Percentiles rank a stretch among this genome's conserved stretches.
Evolutionary conservation across 1,140 invertebrate genomes (phyloP).

Genomic region (Mamestra configurata): DNA sequence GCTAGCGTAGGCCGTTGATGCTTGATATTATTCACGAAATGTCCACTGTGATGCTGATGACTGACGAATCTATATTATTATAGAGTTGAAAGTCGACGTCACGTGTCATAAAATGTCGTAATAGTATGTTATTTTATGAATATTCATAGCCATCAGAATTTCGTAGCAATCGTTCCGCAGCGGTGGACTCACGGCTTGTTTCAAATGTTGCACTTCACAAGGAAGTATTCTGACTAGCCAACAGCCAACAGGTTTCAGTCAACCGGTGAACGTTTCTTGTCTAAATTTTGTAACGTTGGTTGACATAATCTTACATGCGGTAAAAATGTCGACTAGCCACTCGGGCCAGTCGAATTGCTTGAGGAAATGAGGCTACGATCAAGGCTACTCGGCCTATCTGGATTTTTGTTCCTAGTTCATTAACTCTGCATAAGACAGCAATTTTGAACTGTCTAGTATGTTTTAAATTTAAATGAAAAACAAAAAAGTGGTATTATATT

Average conservation of each 20-base stretch:
- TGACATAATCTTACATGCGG: slow-evolving; percentile 55
- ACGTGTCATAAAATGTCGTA: slow-evolving; percentile 30
- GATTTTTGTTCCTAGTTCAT: slow-evolving; percentile 39
- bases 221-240: slow-evolving; percentile 44
- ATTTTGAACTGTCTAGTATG: neutral
- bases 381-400: slow-evolving; percentile 26
- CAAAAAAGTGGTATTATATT: neutral
- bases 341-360: slow-evolving; percentile 36
- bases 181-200: slow-evolving; percentile 49
- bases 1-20: neutral
- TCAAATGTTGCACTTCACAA: slow-evolving; percentile 56
- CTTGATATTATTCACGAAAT: slow-evolving; percentile 13
- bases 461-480: neutral
- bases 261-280: slow-evolving; percentile 38
- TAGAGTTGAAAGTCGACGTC: neutral
- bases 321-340: slow-evolving; percentile 43
- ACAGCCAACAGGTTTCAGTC: slow-evolving; percentile 51
- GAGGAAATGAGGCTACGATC: slow-evolving; percentile 13
- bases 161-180: slow-evolving; percentile 21
- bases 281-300: slow-evolving; percentile 59
- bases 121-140: slow-evolving; percentile 46
- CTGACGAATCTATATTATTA: neutral
- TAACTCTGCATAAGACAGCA: neutral
- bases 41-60: neutral
- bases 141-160: slow-evolving; percentile 46